Evolutionary conservation across 2,888 invertebrate species (phyloP).

Genomic region (Yponomeuta cagnagella): DNA sequence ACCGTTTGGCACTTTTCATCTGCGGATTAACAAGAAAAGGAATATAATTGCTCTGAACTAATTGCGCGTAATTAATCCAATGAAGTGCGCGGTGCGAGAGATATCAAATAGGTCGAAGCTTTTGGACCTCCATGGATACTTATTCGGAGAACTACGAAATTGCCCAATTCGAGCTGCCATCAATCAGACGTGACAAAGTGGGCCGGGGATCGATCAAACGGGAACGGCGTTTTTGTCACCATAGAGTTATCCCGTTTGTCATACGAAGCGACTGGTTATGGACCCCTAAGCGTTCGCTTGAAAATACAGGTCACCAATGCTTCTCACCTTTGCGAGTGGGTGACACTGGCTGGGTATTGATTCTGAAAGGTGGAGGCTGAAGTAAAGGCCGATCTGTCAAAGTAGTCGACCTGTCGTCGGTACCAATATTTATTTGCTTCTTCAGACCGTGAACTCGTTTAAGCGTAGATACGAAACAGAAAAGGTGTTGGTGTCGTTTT

Average conservation of each 20-base stretch:
- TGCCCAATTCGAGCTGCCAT: slow-evolving; percentile 26
- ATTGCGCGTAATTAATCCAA: too few relatives aligned
- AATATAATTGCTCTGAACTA: too few relatives aligned
- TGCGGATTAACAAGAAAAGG: too few relatives aligned
- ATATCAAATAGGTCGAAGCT: neutral
- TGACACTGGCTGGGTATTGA: too few relatives aligned
- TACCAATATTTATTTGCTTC: neutral
- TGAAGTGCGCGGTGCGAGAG: neutral
- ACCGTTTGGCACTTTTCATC: too few relatives aligned
- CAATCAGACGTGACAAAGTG: slow-evolving; percentile 60
- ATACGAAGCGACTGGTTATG: neutral
- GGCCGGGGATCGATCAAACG: slow-evolving; percentile 27
- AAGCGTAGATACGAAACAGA: too few relatives aligned
- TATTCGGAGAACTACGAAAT: neutral
- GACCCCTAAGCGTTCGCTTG: too few relatives aligned
- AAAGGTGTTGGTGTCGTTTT: too few relatives aligned
- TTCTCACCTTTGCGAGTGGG: too few relatives aligned
- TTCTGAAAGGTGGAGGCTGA: too few relatives aligned
- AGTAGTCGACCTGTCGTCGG: neutral
- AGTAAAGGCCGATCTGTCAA: neutral
- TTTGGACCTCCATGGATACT: neutral
- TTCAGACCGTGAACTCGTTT: neutral
- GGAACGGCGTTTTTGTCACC: slow-evolving; percentile 18
- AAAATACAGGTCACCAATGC: too few relatives aligned
- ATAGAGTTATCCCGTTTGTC: neutral